Percentiles rank a stretch among this genome's conserved stretches.
These are phyloP conservation scores for Thripadectes ignobilis DNA, from an alignment of 2,797 vertebrate genomes.

Conservation along the genomic window DNA sequence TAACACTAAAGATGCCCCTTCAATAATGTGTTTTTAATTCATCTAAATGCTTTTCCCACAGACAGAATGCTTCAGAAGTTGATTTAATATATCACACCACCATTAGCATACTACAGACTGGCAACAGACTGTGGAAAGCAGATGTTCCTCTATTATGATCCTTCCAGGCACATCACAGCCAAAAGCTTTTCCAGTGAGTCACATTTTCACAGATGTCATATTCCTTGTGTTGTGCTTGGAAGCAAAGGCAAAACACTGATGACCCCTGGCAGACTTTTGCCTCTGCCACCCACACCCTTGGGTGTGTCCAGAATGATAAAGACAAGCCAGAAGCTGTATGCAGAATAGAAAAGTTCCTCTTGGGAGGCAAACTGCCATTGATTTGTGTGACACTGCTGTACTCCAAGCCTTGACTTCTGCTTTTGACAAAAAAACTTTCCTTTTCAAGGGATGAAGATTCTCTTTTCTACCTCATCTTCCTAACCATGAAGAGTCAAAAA, in stretches of 20 bases:
- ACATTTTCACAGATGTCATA: constrained; percentile 21
- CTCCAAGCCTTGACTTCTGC: not conserved
- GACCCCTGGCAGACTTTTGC: not conserved
- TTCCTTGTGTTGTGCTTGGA: constrained; percentile 12
- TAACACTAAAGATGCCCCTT: rapidly evolving
- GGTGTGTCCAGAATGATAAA: not conserved
- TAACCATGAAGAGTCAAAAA: not conserved
- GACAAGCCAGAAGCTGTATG: not conserved
- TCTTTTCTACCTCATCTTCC: not conserved
- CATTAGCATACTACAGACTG: not conserved
- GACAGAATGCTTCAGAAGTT: not conserved
- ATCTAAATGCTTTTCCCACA: not conserved
- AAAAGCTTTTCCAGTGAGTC: constrained; percentile 35
- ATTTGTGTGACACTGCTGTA: not conserved
- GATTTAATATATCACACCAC: not conserved
- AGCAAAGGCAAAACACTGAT: constrained; percentile 5
- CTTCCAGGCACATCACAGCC: not conserved
- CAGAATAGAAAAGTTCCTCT: not conserved
- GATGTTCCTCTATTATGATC: not conserved
- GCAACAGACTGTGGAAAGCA: not conserved
- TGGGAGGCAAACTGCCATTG: not conserved
- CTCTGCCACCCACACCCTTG: not conserved
- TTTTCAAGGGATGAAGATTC: not conserved
- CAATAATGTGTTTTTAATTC: not conserved
- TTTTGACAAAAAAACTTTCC: not conserved